Percentiles rank a stretch among this genome's conserved stretches.
Evolutionary conservation across 2,113 vertebrate genomes (phyloP).

Genomic region (Oreocharis arfaki): DNA sequence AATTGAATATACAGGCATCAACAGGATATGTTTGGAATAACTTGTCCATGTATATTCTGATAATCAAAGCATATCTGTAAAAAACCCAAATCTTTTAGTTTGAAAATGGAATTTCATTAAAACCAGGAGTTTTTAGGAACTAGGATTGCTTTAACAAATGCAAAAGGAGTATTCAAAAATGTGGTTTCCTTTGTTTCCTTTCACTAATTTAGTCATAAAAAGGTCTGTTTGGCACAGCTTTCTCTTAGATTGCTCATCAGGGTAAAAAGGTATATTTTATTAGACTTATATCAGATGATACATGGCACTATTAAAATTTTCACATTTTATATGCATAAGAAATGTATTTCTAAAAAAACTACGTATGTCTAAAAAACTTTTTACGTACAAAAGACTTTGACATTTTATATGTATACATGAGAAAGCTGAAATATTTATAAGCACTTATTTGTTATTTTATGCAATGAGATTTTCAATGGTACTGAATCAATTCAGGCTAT

Average conservation of each 20-base stretch:
- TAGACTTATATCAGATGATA: background rate
- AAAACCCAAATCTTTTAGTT: background rate
- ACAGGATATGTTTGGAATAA: background rate
- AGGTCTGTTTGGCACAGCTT: background rate
- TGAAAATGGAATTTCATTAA: background rate
- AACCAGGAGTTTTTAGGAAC: background rate
- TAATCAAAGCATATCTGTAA: background rate
- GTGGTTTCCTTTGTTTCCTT: background rate
- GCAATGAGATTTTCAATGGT: background rate
- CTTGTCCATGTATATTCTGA: too few species aligned
- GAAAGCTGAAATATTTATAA: background rate
- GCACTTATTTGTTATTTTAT: rapidly evolving
- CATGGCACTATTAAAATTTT: background rate
- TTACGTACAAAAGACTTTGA: background rate
- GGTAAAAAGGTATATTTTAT: background rate
- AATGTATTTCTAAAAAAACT: background rate
- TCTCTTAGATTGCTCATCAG: background rate
- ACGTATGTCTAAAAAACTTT: background rate
- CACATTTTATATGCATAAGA: background rate
- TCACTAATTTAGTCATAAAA: background rate
- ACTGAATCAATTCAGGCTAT: background rate
- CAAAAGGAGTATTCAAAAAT: background rate
- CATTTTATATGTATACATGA: background rate
- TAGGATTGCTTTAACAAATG: background rate
- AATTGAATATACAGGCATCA: background rate